phyloP scores from a whole-genome alignment of 1,140 invertebrate genomes.

The Philopotamus ludificatus region DNA sequence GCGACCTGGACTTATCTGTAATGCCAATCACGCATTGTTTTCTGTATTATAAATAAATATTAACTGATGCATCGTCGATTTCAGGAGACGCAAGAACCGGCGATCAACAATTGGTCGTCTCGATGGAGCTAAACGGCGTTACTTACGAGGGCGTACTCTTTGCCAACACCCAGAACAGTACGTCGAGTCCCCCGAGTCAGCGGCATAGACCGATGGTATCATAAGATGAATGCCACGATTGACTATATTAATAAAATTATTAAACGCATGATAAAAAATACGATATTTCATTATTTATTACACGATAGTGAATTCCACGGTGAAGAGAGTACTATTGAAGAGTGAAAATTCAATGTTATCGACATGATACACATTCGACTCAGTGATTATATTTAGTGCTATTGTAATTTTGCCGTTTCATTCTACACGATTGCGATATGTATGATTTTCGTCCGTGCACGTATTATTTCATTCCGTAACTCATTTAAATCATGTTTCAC shows the following conservation, averaged over 20 bases:
- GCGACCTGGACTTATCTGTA: too few species aligned
- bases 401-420: not conserved
- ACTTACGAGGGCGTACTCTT: conserved; percentile 87
- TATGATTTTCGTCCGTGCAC: too few species aligned
- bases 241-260: not conserved
- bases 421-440: too few species aligned
- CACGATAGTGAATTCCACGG: too few species aligned
- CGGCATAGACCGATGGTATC: conserved; percentile 52
- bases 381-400: not conserved
- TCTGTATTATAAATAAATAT: too few species aligned
- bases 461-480: too few species aligned
- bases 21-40: too few species aligned
- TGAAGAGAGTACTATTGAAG: not conserved
- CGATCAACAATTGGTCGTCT: conserved; percentile 88
- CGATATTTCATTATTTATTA: too few species aligned
- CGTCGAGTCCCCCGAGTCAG: conserved; percentile 52
- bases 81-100: conserved; percentile 69
- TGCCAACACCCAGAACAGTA: conserved; percentile 58
- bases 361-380: not conserved
- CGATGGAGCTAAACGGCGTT: conserved; percentile 94
- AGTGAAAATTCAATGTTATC: not conserved
- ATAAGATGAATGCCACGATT: conserved; percentile 36
- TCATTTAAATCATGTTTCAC: too few species aligned
- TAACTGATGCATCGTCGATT: conserved; percentile 40
- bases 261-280: too few species aligned